Conservation (phyloP, 2,113 vertebrate genomes). For the Erpornis zantholeuca region DNA sequence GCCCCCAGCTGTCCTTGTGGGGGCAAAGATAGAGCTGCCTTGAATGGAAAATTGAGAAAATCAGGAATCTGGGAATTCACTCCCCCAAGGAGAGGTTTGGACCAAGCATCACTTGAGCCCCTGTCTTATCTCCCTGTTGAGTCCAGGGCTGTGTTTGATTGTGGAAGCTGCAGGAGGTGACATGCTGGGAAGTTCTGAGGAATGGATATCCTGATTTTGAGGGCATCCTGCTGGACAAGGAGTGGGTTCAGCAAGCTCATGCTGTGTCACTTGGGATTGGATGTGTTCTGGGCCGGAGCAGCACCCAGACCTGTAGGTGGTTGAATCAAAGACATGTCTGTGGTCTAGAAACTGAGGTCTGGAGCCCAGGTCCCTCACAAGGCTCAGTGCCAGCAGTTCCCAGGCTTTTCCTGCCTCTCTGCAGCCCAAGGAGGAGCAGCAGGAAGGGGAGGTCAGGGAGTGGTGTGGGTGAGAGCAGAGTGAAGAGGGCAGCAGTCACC, state of each 20-base stretch:
- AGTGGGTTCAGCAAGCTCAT: not conserved
- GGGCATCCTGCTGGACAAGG: not conserved
- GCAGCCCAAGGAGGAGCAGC: not conserved
- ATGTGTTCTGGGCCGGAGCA: not conserved
- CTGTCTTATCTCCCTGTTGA: accelerated
- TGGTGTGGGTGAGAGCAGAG: not conserved
- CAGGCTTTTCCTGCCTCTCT: not conserved
- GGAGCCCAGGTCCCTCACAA: not conserved
- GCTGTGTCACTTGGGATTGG: accelerated
- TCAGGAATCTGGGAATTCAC: not conserved
- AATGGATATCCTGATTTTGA: not conserved
- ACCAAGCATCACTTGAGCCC: not conserved
- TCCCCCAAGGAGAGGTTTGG: not conserved
- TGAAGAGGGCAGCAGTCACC: not conserved
- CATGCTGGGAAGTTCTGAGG: not conserved
- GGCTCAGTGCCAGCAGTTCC: not conserved
- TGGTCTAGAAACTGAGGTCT: not conserved
- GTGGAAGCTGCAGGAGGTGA: not conserved
- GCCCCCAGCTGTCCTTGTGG: not conserved
- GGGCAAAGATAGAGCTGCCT: not conserved
- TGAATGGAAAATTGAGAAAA: not conserved
- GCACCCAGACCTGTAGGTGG: not conserved
- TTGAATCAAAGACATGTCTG: not conserved
- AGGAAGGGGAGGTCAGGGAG: not conserved
- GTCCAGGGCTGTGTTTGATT: not conserved